Evolutionary conservation across 2,113 vertebrate genomes (phyloP), one percentile per base, ranked within the genome.

Genomic region (Hymenochirus boettgeri): DNA sequence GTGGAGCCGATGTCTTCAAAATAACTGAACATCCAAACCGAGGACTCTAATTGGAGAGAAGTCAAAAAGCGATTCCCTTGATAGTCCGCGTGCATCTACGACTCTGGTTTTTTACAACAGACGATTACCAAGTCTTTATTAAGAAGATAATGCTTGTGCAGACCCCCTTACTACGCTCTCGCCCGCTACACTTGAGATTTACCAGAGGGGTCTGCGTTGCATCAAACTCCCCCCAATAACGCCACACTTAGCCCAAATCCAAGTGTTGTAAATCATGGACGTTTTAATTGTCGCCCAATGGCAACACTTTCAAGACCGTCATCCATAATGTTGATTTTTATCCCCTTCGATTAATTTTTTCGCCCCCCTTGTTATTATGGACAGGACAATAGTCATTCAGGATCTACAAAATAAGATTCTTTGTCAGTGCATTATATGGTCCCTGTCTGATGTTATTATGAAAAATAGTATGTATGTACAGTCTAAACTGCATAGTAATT

Each of bases 1-100:
- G 92, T 97, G 84, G 91, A 97, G 82, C 76, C 71, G 91, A 95
- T 98, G 95, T 83, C 91, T 97, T 81, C 88, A 90, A 77, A 96
- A 96, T 83, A 93, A 96, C 73, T 98, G 82, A 85, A 57, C 10
- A 46, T 29, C 37, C 57, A 73, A 31, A 61, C 22, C 26, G 4
- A 74, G 54, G 78, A 82, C 81, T 79, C 71, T 78, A 69, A 73
- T 4, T 1, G 5, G 37, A 17, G 65, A 75, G 72, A 75, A 82
- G 31, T 62, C 22, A 65, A n/a, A 72, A 77, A 61, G 79, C 71
- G 81, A 80, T 48, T 61, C 33, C 60, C 29, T 58, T n/a, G n/a
- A n/a, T n/a, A 72, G 55, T 57, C 65, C 82, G 67, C 2, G 25
- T n/a, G n/a, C n/a, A n/a, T 54, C 29, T 51, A 66, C 73, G 0